Evolutionary conservation across 2,888 invertebrate species (phyloP).

Genomic region (Drosophila prostipennis): DNA sequence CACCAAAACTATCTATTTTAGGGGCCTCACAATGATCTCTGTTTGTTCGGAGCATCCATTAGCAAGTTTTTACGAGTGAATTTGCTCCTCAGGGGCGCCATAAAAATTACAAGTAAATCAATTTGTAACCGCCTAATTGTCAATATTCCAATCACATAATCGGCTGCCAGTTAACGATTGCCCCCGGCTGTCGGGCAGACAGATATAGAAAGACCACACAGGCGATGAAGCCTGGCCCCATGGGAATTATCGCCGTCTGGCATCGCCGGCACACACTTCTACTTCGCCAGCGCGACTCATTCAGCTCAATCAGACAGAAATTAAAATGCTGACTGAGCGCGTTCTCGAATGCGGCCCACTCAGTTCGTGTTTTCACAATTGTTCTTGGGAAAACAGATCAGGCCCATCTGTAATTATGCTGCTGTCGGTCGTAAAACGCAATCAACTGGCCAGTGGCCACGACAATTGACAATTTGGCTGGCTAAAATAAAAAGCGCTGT

Average conservation of each 20-base stretch:
- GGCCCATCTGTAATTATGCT: conserved; percentile 50
- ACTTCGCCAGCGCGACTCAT: conserved; percentile 44
- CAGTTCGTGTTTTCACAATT: conserved; percentile 46
- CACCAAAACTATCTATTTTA: not conserved
- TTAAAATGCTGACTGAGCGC: conserved; percentile 49
- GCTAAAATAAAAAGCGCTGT: conserved; percentile 24
- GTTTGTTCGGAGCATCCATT: conserved; percentile 33
- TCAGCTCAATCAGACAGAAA: conserved; percentile 61
- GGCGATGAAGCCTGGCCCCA: conserved; percentile 16
- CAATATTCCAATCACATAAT: conserved; percentile 79
- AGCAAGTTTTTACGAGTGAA: not conserved
- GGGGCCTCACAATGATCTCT: conserved; percentile 28
- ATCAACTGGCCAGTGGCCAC: conserved; percentile 45
- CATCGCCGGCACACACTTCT: conserved; percentile 51
- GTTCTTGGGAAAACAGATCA: conserved; percentile 45
- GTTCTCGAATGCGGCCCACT: conserved; percentile 36
- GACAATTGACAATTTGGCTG: conserved; percentile 41
- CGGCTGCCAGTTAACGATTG: conserved; percentile 49
- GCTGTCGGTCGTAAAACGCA: conserved; percentile 58
- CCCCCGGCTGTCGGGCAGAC: conserved; percentile 51
- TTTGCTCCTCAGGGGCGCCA: conserved; percentile 48
- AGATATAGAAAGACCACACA: conserved; percentile 30
- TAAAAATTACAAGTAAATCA: conserved; percentile 74
- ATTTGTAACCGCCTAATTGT: conserved; percentile 73
- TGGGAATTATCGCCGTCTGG: conserved; percentile 65